phyloP scores from a whole-genome alignment of 2,797 vertebrate genomes.

The Sylvia borin region DNA sequence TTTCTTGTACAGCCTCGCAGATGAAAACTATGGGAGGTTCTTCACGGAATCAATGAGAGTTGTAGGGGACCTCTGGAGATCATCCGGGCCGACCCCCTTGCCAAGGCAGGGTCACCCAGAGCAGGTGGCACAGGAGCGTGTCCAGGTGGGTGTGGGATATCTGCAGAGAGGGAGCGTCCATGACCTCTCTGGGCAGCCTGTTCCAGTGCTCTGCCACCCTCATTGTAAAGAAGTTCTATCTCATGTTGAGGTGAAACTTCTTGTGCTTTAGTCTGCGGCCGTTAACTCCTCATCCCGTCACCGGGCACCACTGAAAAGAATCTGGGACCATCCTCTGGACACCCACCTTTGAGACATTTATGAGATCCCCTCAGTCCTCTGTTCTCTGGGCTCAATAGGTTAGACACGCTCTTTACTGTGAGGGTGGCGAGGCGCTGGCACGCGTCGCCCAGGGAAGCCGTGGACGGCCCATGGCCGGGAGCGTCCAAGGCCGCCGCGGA shows the following conservation, averaged over 20 bases:
- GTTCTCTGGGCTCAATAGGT: neutral
- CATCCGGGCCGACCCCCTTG: neutral
- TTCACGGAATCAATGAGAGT: neutral
- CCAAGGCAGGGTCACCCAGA: neutral
- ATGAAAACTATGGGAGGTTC: neutral
- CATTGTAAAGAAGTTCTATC: neutral
- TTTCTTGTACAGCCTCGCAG: neutral
- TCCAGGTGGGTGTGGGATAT: neutral
- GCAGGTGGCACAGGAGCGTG: neutral
- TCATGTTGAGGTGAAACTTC: neutral
- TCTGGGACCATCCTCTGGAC: neutral
- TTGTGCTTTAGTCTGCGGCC: neutral
- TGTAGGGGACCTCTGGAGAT: neutral
- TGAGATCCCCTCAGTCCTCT: neutral
- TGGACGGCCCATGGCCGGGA: accelerated
- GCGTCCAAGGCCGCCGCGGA: accelerated
- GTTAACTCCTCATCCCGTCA: neutral
- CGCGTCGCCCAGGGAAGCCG: neutral
- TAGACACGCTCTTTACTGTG: too few relatives aligned
- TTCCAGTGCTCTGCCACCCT: neutral
- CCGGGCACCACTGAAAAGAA: neutral
- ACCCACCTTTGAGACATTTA: neutral
- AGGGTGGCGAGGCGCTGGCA: neutral
- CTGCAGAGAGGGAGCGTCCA: neutral
- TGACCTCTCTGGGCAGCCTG: neutral